Base-by-base conservation (phyloP, 2,888 invertebrate species). In the Barypeithes pellucidus region DNA sequence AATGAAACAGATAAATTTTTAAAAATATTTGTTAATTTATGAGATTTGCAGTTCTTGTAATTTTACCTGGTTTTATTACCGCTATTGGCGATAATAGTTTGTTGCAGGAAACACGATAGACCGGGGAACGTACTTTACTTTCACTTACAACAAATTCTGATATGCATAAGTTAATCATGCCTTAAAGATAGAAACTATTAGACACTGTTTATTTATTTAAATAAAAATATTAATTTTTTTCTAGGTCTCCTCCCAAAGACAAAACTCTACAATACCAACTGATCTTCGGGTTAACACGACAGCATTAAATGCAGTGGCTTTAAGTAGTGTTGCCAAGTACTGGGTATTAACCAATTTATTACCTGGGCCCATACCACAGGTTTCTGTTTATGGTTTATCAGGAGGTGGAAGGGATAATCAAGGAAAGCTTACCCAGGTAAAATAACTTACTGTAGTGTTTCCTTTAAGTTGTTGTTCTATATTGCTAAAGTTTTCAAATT, bases 331-430 rank as follows among this genome's bases (percentile, higher is more conserved):
- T 82, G 93, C 93, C 78, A 94, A 94, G 86, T 94, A 94, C 86
- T 94, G 93, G 94, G 93, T 94, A 83, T 90, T 94, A 85, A 93
- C 94, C 76, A 94, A 94, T 89, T 88, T 94, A 78, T 91, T 94
- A 84, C 94, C 93, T 67, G 91, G 92, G 71, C 92, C 92, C 62
- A 89, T 93, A 85, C 92, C 93, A 73, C 93, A 93, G 88, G 92
- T 93, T 65, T 92, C 92, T 57, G 92, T 92, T 66, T 92, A 92
- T 84, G 90, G 90, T 14, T 87, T 92, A 74, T 91, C 91, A 69
- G 88, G 91, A 67, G 80, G 87, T 75, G 87, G 90, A 71, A 88
- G 90, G 80, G 90, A 90, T 83, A 89, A 88, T 85, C 83, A 85
- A 77, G 90, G 89, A 77, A 91, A 91, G 85, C 87, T 90, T 73